Percentiles rank a stretch among this genome's conserved stretches.
Conservation (phyloP, 2,797 vertebrate species). For the Eulemur mongoz region DNA sequence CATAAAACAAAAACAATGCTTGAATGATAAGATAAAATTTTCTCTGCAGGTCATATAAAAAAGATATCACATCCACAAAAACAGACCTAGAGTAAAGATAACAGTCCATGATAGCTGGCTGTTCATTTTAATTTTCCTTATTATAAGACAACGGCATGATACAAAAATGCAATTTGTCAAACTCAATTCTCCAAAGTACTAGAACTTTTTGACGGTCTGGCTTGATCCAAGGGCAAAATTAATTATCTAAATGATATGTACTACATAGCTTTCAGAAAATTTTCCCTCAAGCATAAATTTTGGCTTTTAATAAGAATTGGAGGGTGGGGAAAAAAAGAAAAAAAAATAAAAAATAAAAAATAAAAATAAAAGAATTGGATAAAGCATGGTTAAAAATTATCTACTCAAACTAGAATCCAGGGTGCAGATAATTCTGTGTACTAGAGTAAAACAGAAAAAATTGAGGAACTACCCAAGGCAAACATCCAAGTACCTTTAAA, state of each 20-base stretch:
- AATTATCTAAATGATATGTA: background rate
- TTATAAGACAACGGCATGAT: background rate
- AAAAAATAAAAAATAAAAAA: too few relatives aligned
- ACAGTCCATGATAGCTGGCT: background rate
- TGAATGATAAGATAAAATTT: background rate
- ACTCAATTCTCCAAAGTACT: background rate
- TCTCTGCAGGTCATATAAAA: background rate
- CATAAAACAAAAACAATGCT: background rate
- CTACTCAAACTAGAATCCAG: background rate
- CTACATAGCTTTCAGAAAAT: background rate
- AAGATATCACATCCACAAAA: background rate
- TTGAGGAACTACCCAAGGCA: background rate
- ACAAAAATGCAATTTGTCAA: conserved; percentile 1
- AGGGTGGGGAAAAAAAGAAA: too few relatives aligned
- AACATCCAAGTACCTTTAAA: background rate
- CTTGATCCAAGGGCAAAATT: background rate
- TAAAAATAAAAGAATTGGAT: background rate
- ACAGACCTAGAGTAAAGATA: background rate
- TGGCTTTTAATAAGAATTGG: background rate
- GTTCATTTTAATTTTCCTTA: background rate
- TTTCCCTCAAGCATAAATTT: background rate
- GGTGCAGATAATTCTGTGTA: background rate
- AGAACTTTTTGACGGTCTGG: background rate
- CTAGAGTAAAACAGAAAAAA: background rate
- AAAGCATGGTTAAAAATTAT: background rate